A percentile compares a stretch with the other conserved stretches of the same genome.
These are phyloP conservation scores for Sebastes wilsoni DNA, from an alignment of 2,797 vertebrate genomes.

Conservation along the genomic window DNA sequence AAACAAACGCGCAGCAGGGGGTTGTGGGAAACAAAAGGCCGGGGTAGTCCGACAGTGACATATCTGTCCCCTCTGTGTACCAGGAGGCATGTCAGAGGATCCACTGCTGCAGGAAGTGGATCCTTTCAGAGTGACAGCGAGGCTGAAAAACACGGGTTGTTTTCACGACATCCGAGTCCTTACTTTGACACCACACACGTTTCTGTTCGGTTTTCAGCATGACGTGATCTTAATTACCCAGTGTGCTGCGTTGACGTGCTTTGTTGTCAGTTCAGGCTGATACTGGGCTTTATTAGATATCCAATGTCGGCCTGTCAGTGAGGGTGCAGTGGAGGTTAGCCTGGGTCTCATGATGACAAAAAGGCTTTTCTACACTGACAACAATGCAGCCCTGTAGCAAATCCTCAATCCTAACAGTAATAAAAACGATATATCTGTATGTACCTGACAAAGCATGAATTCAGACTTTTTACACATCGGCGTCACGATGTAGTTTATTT, in stretches of 20 bases:
- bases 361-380: neutral
- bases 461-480: too few species aligned
- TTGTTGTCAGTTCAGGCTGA: neutral
- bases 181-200: neutral
- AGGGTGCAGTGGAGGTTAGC: neutral
- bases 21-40: constrained; percentile 27
- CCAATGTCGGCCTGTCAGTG: neutral
- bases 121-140: neutral
- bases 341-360: neutral
- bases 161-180: neutral
- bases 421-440: too few species aligned
- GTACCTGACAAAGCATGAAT: too few species aligned
- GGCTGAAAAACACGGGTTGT: neutral
- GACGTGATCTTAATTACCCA: constrained; percentile 18
- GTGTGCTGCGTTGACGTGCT: neutral
- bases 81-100: constrained; percentile 1
- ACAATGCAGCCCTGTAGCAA: neutral
- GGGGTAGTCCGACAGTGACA: constrained; percentile 21
- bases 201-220: neutral
- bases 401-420: neutral
- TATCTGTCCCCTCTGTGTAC: constrained; percentile 20
- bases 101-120: constrained; percentile 5
- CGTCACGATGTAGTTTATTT: too few species aligned
- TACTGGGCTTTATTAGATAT: constrained; percentile 10
- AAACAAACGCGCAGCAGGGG: constrained; percentile 18